These are phyloP conservation scores for Melieria crassipennis DNA, from an alignment of 2,888 invertebrate species.

Conservation along the genomic window DNA sequence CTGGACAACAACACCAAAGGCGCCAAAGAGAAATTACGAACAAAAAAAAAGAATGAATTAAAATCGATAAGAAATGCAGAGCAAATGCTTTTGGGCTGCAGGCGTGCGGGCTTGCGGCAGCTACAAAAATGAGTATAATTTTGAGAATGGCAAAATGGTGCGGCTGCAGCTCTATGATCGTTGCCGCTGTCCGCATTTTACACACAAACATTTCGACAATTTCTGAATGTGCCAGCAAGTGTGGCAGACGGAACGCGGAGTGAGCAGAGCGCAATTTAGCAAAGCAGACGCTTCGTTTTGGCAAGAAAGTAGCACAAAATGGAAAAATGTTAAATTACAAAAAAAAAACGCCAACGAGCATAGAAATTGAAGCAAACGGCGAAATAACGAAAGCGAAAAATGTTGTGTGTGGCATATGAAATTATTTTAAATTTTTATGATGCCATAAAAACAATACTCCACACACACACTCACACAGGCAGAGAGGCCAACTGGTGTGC, in stretches of 20 bases:
- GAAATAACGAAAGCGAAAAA: neutral
- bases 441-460: constrained; percentile 54
- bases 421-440: constrained; percentile 56
- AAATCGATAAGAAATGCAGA: constrained; percentile 41
- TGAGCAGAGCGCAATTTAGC: too few species aligned
- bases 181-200: too few species aligned
- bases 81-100: neutral
- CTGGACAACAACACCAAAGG: neutral
- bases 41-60: constrained; percentile 39
- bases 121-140: neutral
- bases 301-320: neutral
- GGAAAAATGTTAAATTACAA: too few species aligned
- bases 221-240: too few species aligned
- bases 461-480: constrained; percentile 31
- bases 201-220: too few species aligned
- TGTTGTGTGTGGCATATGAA: constrained; percentile 40
- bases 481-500: too few species aligned
- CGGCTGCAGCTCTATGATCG: too few species aligned
- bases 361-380: neutral
- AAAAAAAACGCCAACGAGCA: neutral
- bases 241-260: too few species aligned
- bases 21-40: neutral
- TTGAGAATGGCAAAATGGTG: neutral
- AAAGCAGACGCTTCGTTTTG: neutral
- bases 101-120: neutral